Conservation (phyloP, 2,888 invertebrate genomes). For the Tachystola acroxantha region DNA sequence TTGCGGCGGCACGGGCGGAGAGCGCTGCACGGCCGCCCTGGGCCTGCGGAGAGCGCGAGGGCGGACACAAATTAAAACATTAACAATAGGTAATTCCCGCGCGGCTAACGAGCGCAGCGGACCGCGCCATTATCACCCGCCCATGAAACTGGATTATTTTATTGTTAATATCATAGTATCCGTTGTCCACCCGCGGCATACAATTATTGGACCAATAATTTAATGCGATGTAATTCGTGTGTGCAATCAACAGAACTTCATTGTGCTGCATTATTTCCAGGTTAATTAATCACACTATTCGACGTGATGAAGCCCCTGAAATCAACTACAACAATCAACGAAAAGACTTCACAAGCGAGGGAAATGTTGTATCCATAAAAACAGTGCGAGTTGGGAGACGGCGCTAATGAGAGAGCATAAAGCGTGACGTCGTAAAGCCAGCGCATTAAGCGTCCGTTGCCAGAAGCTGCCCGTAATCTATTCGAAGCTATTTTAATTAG, state of each 20-base stretch:
- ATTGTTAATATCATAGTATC: slow-evolving; percentile 48
- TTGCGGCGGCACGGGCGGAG: slow-evolving; percentile 10
- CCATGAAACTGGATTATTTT: slow-evolving; percentile 66
- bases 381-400: slow-evolving; percentile 52
- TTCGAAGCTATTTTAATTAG: slow-evolving; percentile 75
- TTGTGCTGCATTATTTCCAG: slow-evolving; percentile 11
- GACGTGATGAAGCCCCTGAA: neutral
- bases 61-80: slow-evolving; percentile 70
- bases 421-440: slow-evolving; percentile 74
- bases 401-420: slow-evolving; percentile 73
- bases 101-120: slow-evolving; percentile 60
- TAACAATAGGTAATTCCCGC: slow-evolving; percentile 70
- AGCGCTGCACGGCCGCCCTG: neutral
- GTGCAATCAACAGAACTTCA: slow-evolving; percentile 2
- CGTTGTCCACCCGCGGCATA: slow-evolving; percentile 40
- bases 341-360: slow-evolving; percentile 21
- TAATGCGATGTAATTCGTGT: slow-evolving; percentile 6
- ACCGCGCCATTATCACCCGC: slow-evolving; percentile 60
- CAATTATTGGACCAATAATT: slow-evolving; percentile 45
- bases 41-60: slow-evolving; percentile 25
- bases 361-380: slow-evolving; percentile 58
- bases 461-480: slow-evolving; percentile 73
- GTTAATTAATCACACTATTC: slow-evolving; percentile 36
- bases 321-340: slow-evolving; percentile 3
- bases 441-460: slow-evolving; percentile 67